A percentile compares a stretch with the other conserved stretches of the same genome.
These are phyloP conservation scores for Lytechinus pictus DNA, from an alignment of 35 echinoderm and acorn worm species.

Conservation along the genomic window DNA sequence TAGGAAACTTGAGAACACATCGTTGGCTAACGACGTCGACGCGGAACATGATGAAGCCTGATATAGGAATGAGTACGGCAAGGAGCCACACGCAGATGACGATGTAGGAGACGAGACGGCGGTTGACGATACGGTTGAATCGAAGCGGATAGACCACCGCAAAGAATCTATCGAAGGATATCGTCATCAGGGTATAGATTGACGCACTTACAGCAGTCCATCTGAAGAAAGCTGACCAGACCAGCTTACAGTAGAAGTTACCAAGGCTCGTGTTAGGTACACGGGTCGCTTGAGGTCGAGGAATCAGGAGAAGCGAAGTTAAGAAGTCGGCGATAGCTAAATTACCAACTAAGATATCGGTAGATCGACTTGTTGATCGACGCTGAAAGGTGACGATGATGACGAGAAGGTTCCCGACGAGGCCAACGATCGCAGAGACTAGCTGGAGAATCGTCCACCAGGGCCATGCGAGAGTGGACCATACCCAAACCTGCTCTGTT, in stretches of 20 bases:
- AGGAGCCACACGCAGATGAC: not conserved
- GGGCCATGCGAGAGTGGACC: not conserved
- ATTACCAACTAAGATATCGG: constrained; percentile 4
- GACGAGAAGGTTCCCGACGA: constrained; percentile 10
- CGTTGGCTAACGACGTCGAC: not conserved
- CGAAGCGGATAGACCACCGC: not conserved
- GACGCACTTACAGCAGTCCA: constrained; percentile 26
- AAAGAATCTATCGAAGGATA: constrained; percentile 6
- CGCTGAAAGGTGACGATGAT: not conserved
- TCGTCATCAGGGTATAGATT: not conserved
- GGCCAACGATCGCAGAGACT: not conserved
- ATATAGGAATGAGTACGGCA: not conserved
- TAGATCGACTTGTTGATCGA: not conserved
- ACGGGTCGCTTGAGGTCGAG: not conserved
- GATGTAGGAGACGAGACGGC: not conserved
- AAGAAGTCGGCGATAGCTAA: constrained; percentile 24
- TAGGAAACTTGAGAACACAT: constrained; percentile 13
- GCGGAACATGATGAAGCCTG: not conserved
- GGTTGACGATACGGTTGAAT: constrained; percentile 27
- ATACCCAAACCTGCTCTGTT: not conserved
- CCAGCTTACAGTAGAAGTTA: constrained; percentile 31
- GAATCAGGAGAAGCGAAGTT: constrained; percentile 9
- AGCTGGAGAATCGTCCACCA: constrained; percentile 44
- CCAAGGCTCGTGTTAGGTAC: not conserved
- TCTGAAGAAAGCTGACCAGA: not conserved